Evolutionary conservation across 2,888 invertebrate genomes (phyloP), one percentile per base, ranked within the genome.

Genomic region (Drosophila melanosoma): DNA sequence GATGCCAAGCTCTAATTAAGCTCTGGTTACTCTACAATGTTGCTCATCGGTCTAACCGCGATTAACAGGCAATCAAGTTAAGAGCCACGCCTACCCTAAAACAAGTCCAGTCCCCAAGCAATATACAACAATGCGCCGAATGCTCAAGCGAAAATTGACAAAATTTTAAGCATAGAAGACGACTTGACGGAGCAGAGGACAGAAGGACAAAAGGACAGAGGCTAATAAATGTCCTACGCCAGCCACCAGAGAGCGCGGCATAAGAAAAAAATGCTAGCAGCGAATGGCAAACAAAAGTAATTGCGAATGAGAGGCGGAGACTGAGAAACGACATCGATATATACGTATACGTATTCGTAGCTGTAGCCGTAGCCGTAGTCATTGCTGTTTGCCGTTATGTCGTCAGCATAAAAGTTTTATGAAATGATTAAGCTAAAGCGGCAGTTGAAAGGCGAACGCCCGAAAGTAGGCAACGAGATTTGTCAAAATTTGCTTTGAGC

Each of bases 331-430:
- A 52, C 60, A 69, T 63, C 69, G 69, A 66, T 61, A 64, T 52
- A 61, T 29, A 26, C 20, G 23, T 52, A 61, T 29, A 26, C 20
- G 23, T 15, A 40, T 15, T 2, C 54, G 58, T 33, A 20, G 15
- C 20, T 8, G 51, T n/a, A 52, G 20, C 20, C 7, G 20, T 20
- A 10, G 26, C n/a, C 38, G n/a, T 40, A 49, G 17, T 8, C 56
- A 59, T 52, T 59, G 67, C 15, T 49, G 57, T 57, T 57, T 57
- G 20, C 29, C 54, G 54, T 70, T 74, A 74, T 66, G 70, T 71
- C 62, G 77, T 80, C 83, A 83, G 86, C 87, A 87, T 87, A 86
- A 87, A 86, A 86, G 72, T 87, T 87, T 88, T 88, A 83, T 86
- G 88, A 83, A 86, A 87, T 87, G 88, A 86, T 87, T 86, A 86